Evolutionary conservation across 2,113 vertebrate species (phyloP), one percentile per base, ranked within the genome.

Genomic region (Platichthys stellatus): DNA sequence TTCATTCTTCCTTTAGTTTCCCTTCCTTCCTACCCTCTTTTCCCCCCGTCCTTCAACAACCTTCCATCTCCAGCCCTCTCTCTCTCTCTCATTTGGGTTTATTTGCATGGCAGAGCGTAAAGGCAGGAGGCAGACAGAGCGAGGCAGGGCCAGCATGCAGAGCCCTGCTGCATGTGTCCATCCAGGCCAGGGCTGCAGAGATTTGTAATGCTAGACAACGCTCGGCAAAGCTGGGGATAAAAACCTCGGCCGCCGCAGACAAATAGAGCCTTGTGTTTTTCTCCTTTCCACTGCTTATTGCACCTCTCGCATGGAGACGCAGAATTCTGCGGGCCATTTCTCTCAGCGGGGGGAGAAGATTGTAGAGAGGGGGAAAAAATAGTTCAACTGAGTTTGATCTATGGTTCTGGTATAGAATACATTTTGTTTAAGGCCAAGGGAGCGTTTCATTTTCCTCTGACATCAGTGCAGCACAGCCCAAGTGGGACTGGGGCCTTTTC

Each of bases 131-230:
- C 83, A 85, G 80, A 77, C 78, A 70, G 74, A 66, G 82, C 24
- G 83, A 81, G 47, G 18, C 15, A 49, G 68, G 89, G 75, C 85
- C 86, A 89, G 85, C 47, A 18, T 51, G 15, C 88, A 82, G 84
- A 88, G 85, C 80, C 89, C 87, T 83, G 81, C 87, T 84, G 80
- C 40, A 43, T 43, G 40, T 84, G 91, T 88, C 89, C 81, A 60
- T 85, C 81, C 86, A 78, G 89, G 84, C 85, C 89, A 23, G 68
- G 80, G 82, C 85, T 78, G 78, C 47, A 51, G 47, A 92, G 85
- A 91, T 91, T 93, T 93, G 89, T 91, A 91, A 92, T 93, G 91
- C 92, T 90, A 90, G 89, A 92, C 92, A 90, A 92, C 92, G 82
- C 90, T 87, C 82, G 23, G 87, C 87, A 83, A 81, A 74, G 84